A percentile compares a stretch with the other conserved stretches of the same genome.
Evolutionary conservation across 2,888 invertebrate species (phyloP).

Genomic region (Timema cristinae): DNA sequence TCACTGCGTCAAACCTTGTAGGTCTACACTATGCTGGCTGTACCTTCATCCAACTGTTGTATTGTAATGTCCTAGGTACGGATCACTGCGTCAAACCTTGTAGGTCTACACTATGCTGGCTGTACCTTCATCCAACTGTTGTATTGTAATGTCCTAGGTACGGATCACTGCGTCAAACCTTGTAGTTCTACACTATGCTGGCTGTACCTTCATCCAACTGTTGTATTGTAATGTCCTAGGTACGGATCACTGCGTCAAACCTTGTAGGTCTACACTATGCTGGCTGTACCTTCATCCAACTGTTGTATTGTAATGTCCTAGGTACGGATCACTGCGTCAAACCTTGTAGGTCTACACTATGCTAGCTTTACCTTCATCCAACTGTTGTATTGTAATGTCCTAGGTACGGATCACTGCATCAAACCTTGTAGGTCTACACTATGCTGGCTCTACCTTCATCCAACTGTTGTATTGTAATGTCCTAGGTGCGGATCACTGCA

Average conservation of each 20-base stretch:
- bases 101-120: constrained; percentile 55
- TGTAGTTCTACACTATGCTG: constrained; percentile 54
- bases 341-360: constrained; percentile 53
- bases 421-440: constrained; percentile 53
- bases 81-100: constrained; percentile 52
- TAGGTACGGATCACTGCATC: constrained; percentile 52
- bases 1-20: constrained; percentile 52
- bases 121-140: constrained; percentile 55
- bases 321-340: constrained; percentile 52
- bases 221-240: constrained; percentile 40
- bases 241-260: constrained; percentile 53
- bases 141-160: constrained; percentile 39
- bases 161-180: constrained; percentile 53
- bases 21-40: constrained; percentile 57
- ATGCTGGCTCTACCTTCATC: constrained; percentile 46
- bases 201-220: constrained; percentile 54
- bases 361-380: constrained; percentile 42
- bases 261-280: constrained; percentile 55
- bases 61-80: constrained; percentile 41
- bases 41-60: constrained; percentile 53
- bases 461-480: too few species aligned
- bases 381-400: constrained; percentile 21
- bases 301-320: constrained; percentile 41
- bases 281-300: constrained; percentile 53
- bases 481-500: constrained; percentile 50